These are phyloP conservation scores for Spheniscus mendiculus DNA, from an alignment of 2,113 vertebrate species.

Conservation along the genomic window DNA sequence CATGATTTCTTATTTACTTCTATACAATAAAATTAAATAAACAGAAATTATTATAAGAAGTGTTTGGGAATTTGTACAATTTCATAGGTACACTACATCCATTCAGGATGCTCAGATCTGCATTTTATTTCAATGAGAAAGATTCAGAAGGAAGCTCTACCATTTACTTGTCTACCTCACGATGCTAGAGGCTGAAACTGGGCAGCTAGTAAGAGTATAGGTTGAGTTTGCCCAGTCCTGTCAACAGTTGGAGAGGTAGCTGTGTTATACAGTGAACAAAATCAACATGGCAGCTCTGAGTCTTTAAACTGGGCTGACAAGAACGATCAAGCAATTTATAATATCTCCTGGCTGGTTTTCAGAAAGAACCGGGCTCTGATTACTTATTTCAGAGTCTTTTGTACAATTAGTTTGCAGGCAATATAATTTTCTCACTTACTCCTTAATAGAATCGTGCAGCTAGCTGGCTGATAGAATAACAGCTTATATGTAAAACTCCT, in stretches of 20 bases:
- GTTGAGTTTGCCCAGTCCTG: conserved; percentile 31
- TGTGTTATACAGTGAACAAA: background rate
- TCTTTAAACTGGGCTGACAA: conserved; percentile 52
- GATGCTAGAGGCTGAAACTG: conserved; percentile 13
- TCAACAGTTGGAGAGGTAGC: background rate
- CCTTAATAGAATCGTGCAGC: conserved; percentile 71
- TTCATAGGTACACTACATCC: background rate
- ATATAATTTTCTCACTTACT: conserved; percentile 76
- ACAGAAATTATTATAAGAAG: background rate
- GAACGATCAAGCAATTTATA: conserved; percentile 43
- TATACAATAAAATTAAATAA: background rate
- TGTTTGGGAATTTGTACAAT: background rate
- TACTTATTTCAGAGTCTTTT: conserved; percentile 71
- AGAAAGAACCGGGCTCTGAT: conserved; percentile 53
- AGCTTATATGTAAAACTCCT: conserved; percentile 37
- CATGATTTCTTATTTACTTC: conserved; percentile 6
- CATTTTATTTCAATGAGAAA: background rate
- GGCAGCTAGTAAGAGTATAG: background rate
- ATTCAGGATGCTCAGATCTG: background rate
- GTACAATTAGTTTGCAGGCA: conserved; percentile 76
- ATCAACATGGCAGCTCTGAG: conserved; percentile 40
- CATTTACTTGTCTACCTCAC: background rate
- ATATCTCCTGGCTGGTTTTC: conserved; percentile 65
- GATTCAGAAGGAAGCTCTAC: background rate
- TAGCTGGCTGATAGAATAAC: conserved; percentile 68